Conservation (phyloP, 2,797 vertebrate species). For the Diplodus sargus region DNA sequence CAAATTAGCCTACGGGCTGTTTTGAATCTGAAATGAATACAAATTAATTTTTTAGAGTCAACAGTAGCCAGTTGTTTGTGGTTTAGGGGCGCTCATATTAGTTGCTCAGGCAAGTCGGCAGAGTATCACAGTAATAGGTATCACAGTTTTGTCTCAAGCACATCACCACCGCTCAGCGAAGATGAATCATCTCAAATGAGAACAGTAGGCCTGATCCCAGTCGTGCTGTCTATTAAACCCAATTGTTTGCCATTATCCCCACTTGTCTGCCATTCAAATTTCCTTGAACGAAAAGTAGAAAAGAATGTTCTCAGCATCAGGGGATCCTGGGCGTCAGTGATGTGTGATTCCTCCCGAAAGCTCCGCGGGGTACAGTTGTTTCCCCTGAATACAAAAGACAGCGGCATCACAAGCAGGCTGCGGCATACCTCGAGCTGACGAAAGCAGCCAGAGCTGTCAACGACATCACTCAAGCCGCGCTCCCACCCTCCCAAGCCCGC, state of each 20-base stretch:
- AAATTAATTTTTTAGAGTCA: constrained; percentile 23
- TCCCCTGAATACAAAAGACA: constrained; percentile 84
- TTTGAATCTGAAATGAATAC: constrained; percentile 39
- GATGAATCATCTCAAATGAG: constrained; percentile 64
- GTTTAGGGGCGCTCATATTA: constrained; percentile 28
- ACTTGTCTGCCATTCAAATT: constrained; percentile 78
- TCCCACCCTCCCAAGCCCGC: constrained; percentile 67
- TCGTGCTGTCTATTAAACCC: constrained; percentile 59
- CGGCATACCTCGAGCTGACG: constrained; percentile 80
- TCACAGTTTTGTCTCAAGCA: constrained; percentile 42
- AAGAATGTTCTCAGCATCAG: constrained; percentile 66
- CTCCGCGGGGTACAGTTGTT: constrained; percentile 78
- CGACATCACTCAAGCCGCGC: constrained; percentile 82
- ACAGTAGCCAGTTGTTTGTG: constrained; percentile 12
- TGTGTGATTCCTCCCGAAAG: constrained; percentile 78
- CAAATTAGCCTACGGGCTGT: constrained; percentile 46
- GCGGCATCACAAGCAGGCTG: constrained; percentile 79
- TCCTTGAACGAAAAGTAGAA: constrained; percentile 72
- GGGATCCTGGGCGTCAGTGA: constrained; percentile 72
- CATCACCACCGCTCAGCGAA: constrained; percentile 31
- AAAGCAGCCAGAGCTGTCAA: constrained; percentile 82
- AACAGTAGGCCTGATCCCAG: constrained; percentile 59
- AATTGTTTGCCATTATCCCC: constrained; percentile 77
- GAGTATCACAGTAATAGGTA: constrained; percentile 31
- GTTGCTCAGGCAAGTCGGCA: constrained; percentile 29